Percentiles rank a stretch among this genome's conserved stretches.
Evolutionary conservation across 2,113 vertebrate species (phyloP).

Genomic region (Tringa solitaria): DNA sequence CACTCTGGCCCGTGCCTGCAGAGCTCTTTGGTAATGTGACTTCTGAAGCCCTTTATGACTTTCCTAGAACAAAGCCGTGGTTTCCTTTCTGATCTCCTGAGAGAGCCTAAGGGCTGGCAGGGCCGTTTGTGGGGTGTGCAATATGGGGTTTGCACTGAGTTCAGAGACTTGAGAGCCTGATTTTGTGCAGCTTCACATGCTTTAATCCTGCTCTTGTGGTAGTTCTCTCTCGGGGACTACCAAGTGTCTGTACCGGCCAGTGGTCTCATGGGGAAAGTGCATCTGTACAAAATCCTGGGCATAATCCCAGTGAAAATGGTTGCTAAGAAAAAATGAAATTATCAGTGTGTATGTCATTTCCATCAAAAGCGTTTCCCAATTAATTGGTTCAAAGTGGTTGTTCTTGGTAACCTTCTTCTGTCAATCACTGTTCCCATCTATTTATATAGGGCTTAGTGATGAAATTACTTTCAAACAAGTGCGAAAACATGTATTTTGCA

Average conservation of each 20-base stretch:
- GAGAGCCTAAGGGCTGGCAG: neutral
- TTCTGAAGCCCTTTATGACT: neutral
- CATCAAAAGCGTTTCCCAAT: neutral
- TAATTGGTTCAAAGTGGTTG: neutral
- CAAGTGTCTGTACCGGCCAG: neutral
- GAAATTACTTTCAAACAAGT: neutral
- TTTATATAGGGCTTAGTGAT: neutral
- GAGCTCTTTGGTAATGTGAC: conserved; percentile 29
- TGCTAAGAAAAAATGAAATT: neutral
- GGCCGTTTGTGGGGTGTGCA: neutral
- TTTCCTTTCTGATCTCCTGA: conserved; percentile 13
- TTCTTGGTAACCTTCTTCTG: neutral
- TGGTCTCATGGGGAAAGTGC: neutral
- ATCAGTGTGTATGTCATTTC: neutral
- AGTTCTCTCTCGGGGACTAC: neutral
- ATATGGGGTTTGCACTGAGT: neutral
- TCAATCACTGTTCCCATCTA: neutral
- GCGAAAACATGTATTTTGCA: neutral
- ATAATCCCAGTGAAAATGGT: neutral
- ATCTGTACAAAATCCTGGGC: neutral
- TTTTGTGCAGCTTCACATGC: neutral
- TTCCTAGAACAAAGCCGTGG: neutral
- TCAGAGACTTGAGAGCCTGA: neutral
- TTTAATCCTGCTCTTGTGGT: neutral
- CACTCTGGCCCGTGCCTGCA: neutral